Evolutionary conservation across 2,888 invertebrate genomes (phyloP).

Genomic region (Disparrhopalites patrizii): DNA sequence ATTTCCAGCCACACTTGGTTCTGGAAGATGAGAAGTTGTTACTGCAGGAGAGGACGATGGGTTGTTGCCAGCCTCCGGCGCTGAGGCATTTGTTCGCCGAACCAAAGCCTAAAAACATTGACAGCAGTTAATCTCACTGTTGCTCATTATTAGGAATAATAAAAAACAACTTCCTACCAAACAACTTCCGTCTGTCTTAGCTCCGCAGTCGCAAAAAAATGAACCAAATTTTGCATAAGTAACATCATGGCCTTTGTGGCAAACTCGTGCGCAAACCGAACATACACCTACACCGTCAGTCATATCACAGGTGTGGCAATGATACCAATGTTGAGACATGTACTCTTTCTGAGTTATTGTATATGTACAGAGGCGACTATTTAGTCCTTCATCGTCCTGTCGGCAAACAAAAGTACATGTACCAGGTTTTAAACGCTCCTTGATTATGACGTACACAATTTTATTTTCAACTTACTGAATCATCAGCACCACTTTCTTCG

Average conservation of each 20-base stretch:
- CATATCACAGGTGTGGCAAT: constrained; percentile 99
- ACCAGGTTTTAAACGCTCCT: constrained; percentile 6
- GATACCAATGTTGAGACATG: constrained; percentile 98
- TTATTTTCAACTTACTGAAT: constrained; percentile 58
- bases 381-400: constrained; percentile 80
- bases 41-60: neutral
- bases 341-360: constrained; percentile 96
- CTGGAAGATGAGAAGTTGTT: neutral
- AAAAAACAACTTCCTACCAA: constrained; percentile 53
- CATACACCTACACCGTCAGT: constrained; percentile 97
- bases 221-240: constrained; percentile 97
- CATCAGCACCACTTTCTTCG: constrained; percentile 87
- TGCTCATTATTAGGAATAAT: neutral
- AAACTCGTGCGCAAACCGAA: constrained; percentile 93
- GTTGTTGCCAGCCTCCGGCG: neutral
- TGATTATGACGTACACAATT: no score
- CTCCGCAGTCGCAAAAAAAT: constrained; percentile 97
- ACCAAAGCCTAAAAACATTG: constrained; percentile 18
- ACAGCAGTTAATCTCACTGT: neutral
- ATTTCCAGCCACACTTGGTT: neutral
- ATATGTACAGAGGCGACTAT: constrained; percentile 91
- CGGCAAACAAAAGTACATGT: constrained; percentile 24
- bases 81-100: constrained; percentile 9
- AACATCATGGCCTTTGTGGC: constrained; percentile 93
- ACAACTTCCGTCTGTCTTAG: constrained; percentile 81